Conservation (phyloP, 2,797 vertebrate genomes). For the Acipenser ruthenus region DNA sequence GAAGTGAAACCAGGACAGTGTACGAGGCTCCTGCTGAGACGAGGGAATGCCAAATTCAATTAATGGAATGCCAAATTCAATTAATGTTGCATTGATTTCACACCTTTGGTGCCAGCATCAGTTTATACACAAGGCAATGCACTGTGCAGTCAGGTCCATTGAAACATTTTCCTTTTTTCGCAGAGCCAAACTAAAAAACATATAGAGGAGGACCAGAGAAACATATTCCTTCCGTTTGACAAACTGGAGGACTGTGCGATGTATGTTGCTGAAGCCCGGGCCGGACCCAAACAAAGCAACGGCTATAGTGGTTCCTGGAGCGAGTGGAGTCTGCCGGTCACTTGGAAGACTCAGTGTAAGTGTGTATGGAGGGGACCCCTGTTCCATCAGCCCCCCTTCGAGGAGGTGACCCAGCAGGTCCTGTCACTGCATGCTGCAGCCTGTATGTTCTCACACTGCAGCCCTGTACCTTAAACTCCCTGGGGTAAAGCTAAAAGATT, state of each 20-base stretch:
- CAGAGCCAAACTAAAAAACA: background rate
- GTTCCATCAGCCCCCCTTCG: background rate
- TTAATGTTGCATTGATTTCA: too few species aligned
- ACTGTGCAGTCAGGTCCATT: too few species aligned
- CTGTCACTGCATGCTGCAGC: background rate
- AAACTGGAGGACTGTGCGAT: background rate
- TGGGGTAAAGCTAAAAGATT: background rate
- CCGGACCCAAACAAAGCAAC: background rate
- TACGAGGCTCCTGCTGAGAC: too few species aligned
- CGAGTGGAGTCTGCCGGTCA: background rate
- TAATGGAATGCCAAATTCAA: too few species aligned
- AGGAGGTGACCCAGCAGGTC: background rate
- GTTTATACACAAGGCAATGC: too few species aligned
- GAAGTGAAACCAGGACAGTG: too few species aligned
- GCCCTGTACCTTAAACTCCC: background rate
- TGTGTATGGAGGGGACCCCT: background rate
- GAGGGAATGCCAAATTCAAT: too few species aligned
- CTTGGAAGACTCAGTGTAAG: background rate
- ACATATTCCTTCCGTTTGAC: background rate
- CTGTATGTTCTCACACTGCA: background rate
- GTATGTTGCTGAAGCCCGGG: background rate
- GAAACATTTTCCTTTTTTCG: background rate
- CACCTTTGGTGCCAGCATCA: too few species aligned
- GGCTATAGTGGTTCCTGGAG: slow-evolving; percentile 2
- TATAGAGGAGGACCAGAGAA: background rate